phyloP scores from a whole-genome alignment of 2,113 vertebrate genomes.

The Podilymbus podiceps region DNA sequence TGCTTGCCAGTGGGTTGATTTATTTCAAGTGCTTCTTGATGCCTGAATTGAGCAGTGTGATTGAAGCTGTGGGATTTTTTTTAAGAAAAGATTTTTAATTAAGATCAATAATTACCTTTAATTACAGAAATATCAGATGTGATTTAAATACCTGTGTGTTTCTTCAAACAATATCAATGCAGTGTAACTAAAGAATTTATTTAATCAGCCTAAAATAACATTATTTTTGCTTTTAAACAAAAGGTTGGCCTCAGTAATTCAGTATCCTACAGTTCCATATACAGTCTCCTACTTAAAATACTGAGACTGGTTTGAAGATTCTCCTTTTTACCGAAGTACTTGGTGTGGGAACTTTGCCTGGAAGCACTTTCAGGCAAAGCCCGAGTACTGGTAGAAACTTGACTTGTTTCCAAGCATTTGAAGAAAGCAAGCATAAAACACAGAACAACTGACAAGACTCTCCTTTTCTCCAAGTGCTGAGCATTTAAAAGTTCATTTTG shows the following conservation, averaged over 20 bases:
- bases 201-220: background rate
- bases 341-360: background rate
- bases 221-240: background rate
- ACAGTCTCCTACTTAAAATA: background rate
- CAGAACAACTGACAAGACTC: background rate
- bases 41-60: background rate
- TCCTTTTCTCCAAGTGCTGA: background rate
- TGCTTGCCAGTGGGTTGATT: background rate
- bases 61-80: background rate
- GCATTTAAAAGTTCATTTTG: background rate
- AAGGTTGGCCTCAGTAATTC: background rate
- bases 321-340: background rate
- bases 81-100: conserved; percentile 6
- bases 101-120: conserved; percentile 10
- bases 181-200: background rate
- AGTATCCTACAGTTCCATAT: background rate
- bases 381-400: background rate
- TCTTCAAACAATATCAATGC: background rate
- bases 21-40: background rate
- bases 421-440: background rate
- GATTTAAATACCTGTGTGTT: background rate
- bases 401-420: background rate
- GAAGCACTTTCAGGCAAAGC: background rate
- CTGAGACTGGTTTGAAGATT: background rate
- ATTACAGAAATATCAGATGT: background rate